These are phyloP conservation scores for Sebastes wilsoni DNA, from an alignment of 2,797 vertebrate genomes.

Conservation along the genomic window DNA sequence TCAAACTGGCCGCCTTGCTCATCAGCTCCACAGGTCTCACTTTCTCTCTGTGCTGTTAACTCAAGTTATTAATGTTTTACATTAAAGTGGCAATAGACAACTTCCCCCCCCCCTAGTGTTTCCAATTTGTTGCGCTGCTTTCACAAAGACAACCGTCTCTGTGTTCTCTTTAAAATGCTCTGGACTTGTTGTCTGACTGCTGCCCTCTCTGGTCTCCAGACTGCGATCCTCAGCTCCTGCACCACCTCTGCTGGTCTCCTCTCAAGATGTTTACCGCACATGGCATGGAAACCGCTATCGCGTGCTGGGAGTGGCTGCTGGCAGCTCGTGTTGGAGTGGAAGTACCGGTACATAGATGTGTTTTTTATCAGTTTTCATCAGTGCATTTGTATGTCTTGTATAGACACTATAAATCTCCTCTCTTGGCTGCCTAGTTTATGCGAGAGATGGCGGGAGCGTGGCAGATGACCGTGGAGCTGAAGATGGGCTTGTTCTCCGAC, in stretches of 20 bases:
- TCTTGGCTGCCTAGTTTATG: conserved; percentile 86
- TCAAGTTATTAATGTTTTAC: background rate
- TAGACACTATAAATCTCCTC: rapidly evolving
- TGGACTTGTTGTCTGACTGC: background rate
- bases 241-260: conserved; percentile 95
- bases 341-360: conserved; percentile 85
- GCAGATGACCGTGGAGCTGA: conserved; percentile 97
- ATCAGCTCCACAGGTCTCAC: conserved; percentile 90
- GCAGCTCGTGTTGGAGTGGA: conserved; percentile 91
- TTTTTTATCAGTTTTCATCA: background rate
- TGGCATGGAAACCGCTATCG: conserved; percentile 94
- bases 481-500: conserved; percentile 91
- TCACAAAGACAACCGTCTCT: too few species aligned
- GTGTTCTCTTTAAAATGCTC: background rate
- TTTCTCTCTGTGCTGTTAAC: background rate
- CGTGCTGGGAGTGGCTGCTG: conserved; percentile 98
- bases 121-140: background rate
- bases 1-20: conserved; percentile 93
- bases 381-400: background rate
- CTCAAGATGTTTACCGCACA: conserved; percentile 94
- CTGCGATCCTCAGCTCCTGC: conserved; percentile 92
- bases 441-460: conserved; percentile 96
- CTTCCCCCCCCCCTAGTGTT: background rate
- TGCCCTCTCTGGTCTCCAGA: conserved; percentile 72
- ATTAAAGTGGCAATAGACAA: too few species aligned